phyloP scores from a whole-genome alignment of 2,113 vertebrate species.

The Anhinga rufa region DNA sequence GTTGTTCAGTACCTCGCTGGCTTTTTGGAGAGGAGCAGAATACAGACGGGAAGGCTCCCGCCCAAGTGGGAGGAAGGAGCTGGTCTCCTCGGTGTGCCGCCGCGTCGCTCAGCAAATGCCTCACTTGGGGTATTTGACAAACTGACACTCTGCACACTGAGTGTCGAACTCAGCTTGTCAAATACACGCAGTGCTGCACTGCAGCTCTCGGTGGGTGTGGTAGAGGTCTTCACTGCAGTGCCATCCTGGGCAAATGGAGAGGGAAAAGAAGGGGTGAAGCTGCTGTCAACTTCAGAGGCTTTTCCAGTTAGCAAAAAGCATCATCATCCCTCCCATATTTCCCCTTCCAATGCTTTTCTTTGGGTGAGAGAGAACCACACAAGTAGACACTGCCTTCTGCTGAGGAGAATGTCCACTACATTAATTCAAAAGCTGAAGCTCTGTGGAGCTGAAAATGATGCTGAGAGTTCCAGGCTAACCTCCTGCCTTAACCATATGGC shows the following conservation, averaged over 20 bases:
- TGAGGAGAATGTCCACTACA: neutral
- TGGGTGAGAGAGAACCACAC: neutral
- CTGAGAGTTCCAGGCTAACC: neutral
- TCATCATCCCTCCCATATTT: neutral
- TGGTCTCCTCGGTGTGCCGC: neutral
- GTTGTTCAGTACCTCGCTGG: neutral
- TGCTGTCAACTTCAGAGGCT: neutral
- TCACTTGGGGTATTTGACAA: constrained; percentile 99
- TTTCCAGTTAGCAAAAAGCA: neutral
- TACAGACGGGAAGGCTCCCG: neutral
- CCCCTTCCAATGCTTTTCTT: neutral
- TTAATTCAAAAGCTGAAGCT: neutral
- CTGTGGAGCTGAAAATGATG: neutral
- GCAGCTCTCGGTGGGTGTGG: neutral
- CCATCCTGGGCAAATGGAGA: neutral
- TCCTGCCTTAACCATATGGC: neutral
- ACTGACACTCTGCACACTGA: constrained; percentile 94
- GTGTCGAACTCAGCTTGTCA: constrained; percentile 97
- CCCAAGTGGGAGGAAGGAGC: neutral
- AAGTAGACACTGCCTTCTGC: neutral
- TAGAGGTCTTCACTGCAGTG: neutral
- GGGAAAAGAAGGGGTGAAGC: neutral
- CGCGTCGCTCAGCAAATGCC: constrained; percentile 74
- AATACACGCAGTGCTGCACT: constrained; percentile 94
- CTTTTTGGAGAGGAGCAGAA: neutral